phyloP scores from a whole-genome alignment of 2,888 invertebrate genomes.

The Timema cristinae region DNA sequence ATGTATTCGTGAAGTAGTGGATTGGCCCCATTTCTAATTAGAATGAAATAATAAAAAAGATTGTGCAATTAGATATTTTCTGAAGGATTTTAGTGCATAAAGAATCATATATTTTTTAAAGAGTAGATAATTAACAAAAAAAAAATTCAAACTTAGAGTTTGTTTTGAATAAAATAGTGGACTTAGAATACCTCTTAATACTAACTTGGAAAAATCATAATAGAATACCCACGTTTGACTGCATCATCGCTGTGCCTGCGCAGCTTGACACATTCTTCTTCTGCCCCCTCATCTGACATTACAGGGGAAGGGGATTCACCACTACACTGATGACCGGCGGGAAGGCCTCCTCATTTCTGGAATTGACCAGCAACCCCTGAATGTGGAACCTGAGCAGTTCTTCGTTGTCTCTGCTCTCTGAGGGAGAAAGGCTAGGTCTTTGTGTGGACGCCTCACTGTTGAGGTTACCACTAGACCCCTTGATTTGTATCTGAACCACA shows the following conservation, averaged over 20 bases:
- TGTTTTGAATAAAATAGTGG: no score
- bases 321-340: conserved; percentile 44
- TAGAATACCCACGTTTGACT: conserved; percentile 42
- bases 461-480: conserved; percentile 30
- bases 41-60: no score
- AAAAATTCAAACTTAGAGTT: no score
- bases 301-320: conserved; percentile 46
- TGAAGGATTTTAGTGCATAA: no score
- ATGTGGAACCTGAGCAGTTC: conserved; percentile 20
- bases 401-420: conserved; percentile 37
- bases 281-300: conserved; percentile 39
- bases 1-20: no score
- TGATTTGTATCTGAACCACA: conserved; percentile 30
- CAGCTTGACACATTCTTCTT: conserved; percentile 22
- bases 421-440: conserved; percentile 33
- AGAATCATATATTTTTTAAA: no score
- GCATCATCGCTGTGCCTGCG: conserved; percentile 42
- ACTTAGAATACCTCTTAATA: no score
- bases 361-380: conserved; percentile 16
- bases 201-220: not conserved
- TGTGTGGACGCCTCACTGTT: conserved; percentile 19
- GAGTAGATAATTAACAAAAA: no score
- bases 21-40: no score
- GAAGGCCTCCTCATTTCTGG: conserved; percentile 33
- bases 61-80: no score